A percentile compares a stretch with the other conserved stretches of the same genome.
These are phyloP conservation scores for Eutrigla gurnardus DNA, from an alignment of 2,797 vertebrate genomes.

Conservation along the genomic window DNA sequence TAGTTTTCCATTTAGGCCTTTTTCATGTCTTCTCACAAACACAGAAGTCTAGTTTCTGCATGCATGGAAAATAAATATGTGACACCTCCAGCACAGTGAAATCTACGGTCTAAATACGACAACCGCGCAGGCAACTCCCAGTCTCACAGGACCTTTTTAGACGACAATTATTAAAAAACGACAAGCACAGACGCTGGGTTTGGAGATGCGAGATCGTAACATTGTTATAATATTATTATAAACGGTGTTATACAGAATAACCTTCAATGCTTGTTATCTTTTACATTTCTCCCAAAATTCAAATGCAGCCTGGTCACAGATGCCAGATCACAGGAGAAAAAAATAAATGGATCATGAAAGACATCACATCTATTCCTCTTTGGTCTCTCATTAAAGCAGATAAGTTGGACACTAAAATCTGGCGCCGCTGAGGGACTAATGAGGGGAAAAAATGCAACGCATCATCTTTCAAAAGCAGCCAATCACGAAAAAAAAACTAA, in stretches of 20 bases:
- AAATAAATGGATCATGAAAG: constrained; percentile 4
- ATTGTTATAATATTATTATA: neutral
- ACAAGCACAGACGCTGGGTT: neutral
- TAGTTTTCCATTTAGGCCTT: constrained; percentile 67
- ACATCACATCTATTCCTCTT: neutral
- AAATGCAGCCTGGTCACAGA: neutral
- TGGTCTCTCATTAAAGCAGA: constrained; percentile 30
- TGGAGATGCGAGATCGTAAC: neutral
- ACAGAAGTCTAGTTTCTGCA: constrained; percentile 48
- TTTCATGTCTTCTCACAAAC: constrained; percentile 58
- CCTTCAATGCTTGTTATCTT: neutral
- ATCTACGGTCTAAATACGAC: constrained; percentile 5
- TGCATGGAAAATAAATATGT: constrained; percentile 50
- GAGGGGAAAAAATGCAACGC: constrained; percentile 29
- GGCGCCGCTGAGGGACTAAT: constrained; percentile 29
- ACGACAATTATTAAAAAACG: neutral
- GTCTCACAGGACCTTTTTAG: neutral
- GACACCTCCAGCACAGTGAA: constrained; percentile 35
- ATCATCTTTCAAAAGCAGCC: constrained; percentile 30
- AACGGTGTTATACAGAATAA: neutral
- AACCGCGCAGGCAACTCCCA: constrained; percentile 7
- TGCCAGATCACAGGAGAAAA: neutral
- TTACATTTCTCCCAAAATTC: constrained; percentile 1
- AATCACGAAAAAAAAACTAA: neutral
- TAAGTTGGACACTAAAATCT: constrained; percentile 16